Evolutionary conservation across 2,797 vertebrate species (phyloP).

Genomic region (Brachymystax lenok): DNA sequence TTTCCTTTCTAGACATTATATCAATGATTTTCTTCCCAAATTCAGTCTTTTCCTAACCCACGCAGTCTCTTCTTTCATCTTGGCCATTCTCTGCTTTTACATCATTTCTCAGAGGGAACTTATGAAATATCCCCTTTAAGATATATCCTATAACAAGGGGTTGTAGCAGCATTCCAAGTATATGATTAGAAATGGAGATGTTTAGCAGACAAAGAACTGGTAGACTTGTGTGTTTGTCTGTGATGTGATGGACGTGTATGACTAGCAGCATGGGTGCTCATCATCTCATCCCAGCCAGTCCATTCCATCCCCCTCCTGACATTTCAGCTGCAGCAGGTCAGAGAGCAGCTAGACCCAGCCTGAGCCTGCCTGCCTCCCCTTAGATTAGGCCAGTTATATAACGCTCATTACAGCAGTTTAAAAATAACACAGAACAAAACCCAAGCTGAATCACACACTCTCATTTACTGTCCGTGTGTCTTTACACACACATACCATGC

Average conservation of each 20-base stretch:
- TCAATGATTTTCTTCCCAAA: background rate
- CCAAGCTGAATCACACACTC: conserved; percentile 25
- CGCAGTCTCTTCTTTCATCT: background rate
- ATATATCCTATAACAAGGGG: background rate
- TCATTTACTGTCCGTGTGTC: conserved; percentile 26
- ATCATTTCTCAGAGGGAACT: background rate
- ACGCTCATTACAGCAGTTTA: conserved; percentile 58
- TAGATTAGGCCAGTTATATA: conserved; percentile 66
- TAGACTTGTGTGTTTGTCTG: background rate
- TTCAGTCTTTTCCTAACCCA: too few species aligned
- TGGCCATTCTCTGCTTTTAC: conserved; percentile 22
- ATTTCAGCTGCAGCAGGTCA: conserved; percentile 49
- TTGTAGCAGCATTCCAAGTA: background rate
- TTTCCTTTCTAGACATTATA: background rate
- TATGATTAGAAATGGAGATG: conserved; percentile 11
- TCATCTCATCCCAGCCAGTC: conserved; percentile 27
- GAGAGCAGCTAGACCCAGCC: conserved; percentile 13
- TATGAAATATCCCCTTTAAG: too few species aligned
- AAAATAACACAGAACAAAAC: conserved; percentile 59
- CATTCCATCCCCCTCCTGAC: conserved; percentile 38
- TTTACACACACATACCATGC: background rate
- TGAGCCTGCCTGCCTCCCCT: conserved; percentile 39
- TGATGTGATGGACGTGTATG: conserved; percentile 16
- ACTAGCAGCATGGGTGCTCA: conserved; percentile 19
- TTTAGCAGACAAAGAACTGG: conserved; percentile 9